Base-by-base conservation (phyloP, 2,797 vertebrate species). In the Triplophysa yarkandensis region DNA sequence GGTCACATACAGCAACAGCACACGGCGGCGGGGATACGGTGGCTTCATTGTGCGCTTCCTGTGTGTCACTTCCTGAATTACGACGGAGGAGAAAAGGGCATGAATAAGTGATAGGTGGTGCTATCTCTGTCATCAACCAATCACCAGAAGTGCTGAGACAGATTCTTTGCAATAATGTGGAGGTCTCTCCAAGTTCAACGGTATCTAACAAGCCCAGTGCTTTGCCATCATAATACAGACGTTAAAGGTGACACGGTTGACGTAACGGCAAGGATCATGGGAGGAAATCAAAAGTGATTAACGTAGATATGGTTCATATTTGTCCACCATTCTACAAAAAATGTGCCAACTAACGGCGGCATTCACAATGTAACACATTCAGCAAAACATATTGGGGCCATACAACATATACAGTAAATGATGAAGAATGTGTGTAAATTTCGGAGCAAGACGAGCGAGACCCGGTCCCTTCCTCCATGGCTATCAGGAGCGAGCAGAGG, bases 401-500 rank as follows among this genome's bases (percentile, higher is more conserved):
- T 30, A 28, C 14, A 7, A 57, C 17, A 28, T 17, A 7, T 17
- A 2, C 25, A 28, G 25, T 19, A 72, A 65, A 44, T 23, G 54
- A 55, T 17, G 44, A 48, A n/a, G 30, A 61, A 5, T 11, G 36
- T 30, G 43, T 30, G 50, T 77, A 62, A 43, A 78, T 74, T n/a
- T 54, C 14, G 46, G 48, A 76, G 50, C 30, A 34, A 58, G 58
- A 69, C 11, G 21, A 57, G 8, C 60, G 63, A 36, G 21, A 27
- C n/a, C 39, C 55, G 2, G 10, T 13, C 52, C 71, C 65, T 68
- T 65, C 82, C 73, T 80, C 85, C 85, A 77, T 78, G 2, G 80
- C 79, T 83, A 79, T 87, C 77, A 71, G 83, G 72, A 85, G 84
- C 83, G 85, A 89, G 84, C 82, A 87, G 83, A 89, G 80, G 88